Percentiles rank a stretch among this genome's conserved stretches.
These are phyloP conservation scores for Melieria omissa DNA, from an alignment of 2,888 invertebrate species.

Conservation along the genomic window DNA sequence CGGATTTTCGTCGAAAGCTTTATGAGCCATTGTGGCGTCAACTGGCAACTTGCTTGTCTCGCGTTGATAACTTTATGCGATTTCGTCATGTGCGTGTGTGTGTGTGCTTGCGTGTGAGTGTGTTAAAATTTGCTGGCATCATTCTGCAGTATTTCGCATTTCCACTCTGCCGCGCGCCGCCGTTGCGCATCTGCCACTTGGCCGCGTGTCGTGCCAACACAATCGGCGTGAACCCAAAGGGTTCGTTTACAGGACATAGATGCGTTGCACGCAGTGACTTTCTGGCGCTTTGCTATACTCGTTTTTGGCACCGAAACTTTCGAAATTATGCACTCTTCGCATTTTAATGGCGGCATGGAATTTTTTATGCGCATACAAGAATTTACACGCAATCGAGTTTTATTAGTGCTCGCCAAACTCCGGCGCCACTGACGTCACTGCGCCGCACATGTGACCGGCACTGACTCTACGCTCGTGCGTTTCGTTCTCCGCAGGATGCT, in stretches of 20 bases:
- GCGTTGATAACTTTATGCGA: neutral
- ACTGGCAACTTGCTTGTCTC: conserved; percentile 42
- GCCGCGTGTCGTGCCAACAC: conserved; percentile 5
- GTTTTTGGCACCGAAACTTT: conserved; percentile 22
- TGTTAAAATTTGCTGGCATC: neutral
- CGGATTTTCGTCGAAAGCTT: conserved; percentile 51
- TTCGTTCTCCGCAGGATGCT: conserved; percentile 66
- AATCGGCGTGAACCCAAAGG: neutral
- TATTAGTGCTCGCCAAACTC: conserved; percentile 45
- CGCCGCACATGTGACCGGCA: neutral
- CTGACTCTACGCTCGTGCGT: no score
- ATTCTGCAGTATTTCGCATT: conserved; percentile 4
- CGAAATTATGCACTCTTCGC: conserved; percentile 31
- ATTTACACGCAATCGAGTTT: conserved; percentile 62
- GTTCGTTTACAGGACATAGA: neutral
- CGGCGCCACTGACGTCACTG: conserved; percentile 24
- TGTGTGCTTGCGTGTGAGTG: neutral
- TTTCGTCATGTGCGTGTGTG: neutral
- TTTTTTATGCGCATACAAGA: conserved; percentile 38
- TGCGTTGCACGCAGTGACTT: neutral
- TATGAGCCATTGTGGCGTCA: conserved; percentile 64
- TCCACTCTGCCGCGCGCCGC: neutral
- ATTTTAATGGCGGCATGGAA: conserved; percentile 14
- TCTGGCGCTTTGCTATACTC: neutral
- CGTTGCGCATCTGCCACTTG: neutral